Base-by-base conservation (phyloP, 2,797 vertebrate genomes). In the Ceyx erithaca region DNA sequence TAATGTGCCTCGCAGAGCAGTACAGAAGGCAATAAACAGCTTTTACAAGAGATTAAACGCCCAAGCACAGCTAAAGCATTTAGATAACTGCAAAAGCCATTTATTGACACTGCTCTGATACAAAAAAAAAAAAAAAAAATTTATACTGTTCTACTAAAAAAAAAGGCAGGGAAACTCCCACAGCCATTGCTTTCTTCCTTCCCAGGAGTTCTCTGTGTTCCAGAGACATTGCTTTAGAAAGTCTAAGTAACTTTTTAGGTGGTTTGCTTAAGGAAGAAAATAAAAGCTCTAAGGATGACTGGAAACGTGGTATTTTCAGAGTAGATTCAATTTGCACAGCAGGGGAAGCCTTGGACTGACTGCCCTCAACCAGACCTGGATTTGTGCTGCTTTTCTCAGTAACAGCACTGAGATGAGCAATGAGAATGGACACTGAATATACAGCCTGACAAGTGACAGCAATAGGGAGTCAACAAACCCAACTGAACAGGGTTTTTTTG, bases 1-100 rank as follows among this genome's bases (percentile, higher is more conserved):
- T 93, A 94, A 85, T 17, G 48, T 61, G 64, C 84, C 91, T 96
- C 31, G 30, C 85, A 55, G 90, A 58, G 85, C 70, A 8, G 67
- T 33, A 6, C 82, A 21, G 67, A 45, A 84, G 87, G 95, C 80
- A 94, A 96, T 95, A 93, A 95, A 91, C 80, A 92, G 92, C 84
- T 94, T 95, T 94, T 93, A 94, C 92, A 95, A 88, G 92, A 96
- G 93, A 96, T 96, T 95, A 93, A 93, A 93, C 49, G 48, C 89
- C 92, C 77, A 37, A 80, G 76, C 90, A 80, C 59, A 73, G 79
- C 85, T 43, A 31, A 93, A 89, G 84, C 91, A 46, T 90, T 88
- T 77, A 91, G 94, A 94, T 96, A 95, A 93, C 94, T 92, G 93
- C 91, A 85, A 87, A 91, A 95, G 63, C 81, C 84, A 92, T 85